Conservation (phyloP, 2,113 vertebrate species). For the Anhinga anhinga region DNA sequence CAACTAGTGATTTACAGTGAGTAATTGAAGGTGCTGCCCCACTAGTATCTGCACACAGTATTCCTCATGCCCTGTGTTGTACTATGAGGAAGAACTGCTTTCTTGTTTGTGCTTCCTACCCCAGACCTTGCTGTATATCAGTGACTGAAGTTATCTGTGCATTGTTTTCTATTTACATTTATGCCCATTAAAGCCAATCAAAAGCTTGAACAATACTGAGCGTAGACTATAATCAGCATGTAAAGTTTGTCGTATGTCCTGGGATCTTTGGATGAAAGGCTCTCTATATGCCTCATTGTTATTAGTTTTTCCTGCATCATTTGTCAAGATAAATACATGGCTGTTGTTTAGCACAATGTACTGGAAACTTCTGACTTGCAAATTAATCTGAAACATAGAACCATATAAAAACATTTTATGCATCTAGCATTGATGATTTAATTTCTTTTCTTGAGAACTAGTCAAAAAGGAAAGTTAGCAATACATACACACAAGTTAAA, state of each 20-base stretch:
- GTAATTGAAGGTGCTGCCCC: not conserved
- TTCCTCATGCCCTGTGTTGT: not conserved
- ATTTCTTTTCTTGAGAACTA: constrained; percentile 42
- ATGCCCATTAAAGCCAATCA: not conserved
- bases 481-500: constrained; percentile 9
- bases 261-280: constrained; percentile 55
- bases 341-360: constrained; percentile 48
- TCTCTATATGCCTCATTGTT: constrained; percentile 35
- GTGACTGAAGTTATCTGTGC: not conserved
- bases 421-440: constrained; percentile 58
- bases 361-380: constrained; percentile 55
- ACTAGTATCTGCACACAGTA: not conserved
- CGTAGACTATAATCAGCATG: constrained; percentile 28
- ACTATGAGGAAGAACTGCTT: not conserved
- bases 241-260: constrained; percentile 38
- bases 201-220: not conserved
- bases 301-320: constrained; percentile 62
- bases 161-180: not conserved
- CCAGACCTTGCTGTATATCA: not conserved
- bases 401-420: constrained; percentile 53
- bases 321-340: constrained; percentile 59
- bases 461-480: constrained; percentile 17
- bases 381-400: constrained; percentile 59
- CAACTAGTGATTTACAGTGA: not conserved
- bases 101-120: not conserved